phyloP scores from a whole-genome alignment of 2,888 invertebrate species.

The Sarcophaga variegata region DNA sequence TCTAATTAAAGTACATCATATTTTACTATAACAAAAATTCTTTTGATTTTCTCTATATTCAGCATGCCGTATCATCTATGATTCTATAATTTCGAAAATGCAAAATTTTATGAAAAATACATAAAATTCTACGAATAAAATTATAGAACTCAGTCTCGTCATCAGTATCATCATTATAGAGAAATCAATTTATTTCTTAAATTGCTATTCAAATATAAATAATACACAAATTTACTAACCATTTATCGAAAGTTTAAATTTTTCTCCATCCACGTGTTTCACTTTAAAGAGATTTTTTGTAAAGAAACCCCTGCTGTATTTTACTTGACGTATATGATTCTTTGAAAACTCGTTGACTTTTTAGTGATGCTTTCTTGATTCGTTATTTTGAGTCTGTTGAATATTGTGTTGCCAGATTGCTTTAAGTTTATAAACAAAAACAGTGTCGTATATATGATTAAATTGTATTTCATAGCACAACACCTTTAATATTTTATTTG shows the following conservation, averaged over 20 bases:
- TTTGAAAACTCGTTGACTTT: conserved; percentile 44
- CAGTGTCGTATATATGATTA: too few relatives aligned
- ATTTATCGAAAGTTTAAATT: background rate
- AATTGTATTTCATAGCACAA: too few relatives aligned
- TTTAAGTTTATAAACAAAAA: background rate
- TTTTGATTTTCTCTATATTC: conserved; percentile 50
- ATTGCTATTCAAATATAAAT: background rate
- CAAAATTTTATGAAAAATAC: conserved; percentile 71
- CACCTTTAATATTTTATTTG: too few relatives aligned
- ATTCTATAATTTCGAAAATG: conserved; percentile 43
- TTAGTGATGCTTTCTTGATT: background rate
- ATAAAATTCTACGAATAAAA: conserved; percentile 61
- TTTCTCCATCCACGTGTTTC: background rate
- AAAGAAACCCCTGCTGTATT: background rate
- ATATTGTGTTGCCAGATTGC: background rate
- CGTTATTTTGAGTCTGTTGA: conserved; percentile 5
- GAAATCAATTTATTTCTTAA: background rate
- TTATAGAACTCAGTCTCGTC: conserved; percentile 78
- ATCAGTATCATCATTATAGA: conserved; percentile 78
- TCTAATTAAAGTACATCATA: background rate
- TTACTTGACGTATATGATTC: conserved; percentile 25
- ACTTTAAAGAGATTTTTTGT: background rate
- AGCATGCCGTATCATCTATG: conserved; percentile 70
- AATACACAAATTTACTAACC: conserved; percentile 6
- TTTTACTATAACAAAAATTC: background rate